Evolutionary conservation across 2,113 vertebrate species (phyloP).

Genomic region (Zingel zingel): DNA sequence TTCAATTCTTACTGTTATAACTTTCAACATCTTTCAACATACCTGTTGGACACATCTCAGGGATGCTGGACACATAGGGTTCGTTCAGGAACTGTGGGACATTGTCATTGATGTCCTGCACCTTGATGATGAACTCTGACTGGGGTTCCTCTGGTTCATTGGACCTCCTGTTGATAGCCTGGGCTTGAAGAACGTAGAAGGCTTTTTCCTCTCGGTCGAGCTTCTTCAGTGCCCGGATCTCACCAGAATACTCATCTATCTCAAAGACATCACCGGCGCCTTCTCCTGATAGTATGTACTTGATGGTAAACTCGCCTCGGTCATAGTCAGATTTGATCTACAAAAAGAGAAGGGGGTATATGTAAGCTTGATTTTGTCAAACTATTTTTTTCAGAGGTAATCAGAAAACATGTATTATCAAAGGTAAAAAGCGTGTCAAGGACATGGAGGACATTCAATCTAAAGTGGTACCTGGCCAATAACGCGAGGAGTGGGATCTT

Average conservation of each 20-base stretch:
- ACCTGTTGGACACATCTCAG: constrained; percentile 95
- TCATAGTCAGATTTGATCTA: constrained; percentile 91
- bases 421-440: constrained; percentile 47
- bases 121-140: constrained; percentile 93
- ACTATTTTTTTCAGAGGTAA: background rate
- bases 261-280: constrained; percentile 88
- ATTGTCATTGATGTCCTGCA: constrained; percentile 94
- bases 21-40: constrained; percentile 49
- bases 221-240: constrained; percentile 84
- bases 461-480: constrained; percentile 89
- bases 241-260: constrained; percentile 87
- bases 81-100: constrained; percentile 91
- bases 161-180: constrained; percentile 86
- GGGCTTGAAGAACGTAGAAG: constrained; percentile 89
- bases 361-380: background rate
- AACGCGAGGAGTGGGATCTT: constrained; percentile 77
- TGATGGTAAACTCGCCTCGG: constrained; percentile 83
- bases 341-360: constrained; percentile 27
- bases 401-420: constrained; percentile 45
- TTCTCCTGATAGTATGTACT: constrained; percentile 89
- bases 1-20: background rate
- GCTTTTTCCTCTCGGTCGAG: constrained; percentile 91
- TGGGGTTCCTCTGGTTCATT: constrained; percentile 88
- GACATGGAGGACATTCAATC: constrained; percentile 70
- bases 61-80: constrained; percentile 91